Base-by-base conservation (phyloP, 2,888 invertebrate genomes). In the Hypolimnas misippus region DNA sequence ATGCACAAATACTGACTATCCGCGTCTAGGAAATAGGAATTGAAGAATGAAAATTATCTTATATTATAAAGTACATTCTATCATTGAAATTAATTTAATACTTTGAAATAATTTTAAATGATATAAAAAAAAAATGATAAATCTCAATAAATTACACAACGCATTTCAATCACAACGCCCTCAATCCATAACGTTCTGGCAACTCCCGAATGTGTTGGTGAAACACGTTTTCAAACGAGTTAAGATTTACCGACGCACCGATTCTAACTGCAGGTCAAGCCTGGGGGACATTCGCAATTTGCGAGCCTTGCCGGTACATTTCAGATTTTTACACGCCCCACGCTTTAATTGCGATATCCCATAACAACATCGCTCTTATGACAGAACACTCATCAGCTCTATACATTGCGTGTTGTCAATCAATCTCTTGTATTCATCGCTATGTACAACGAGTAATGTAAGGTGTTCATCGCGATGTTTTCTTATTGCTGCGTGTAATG, bases 241-340 rank as follows among this genome's bases (percentile, higher is more conserved):
- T 70, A 73, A 76, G 74, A 75, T 75, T 75, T 75, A 75, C 73
- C 66, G 73, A 73, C 75, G 70, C 70, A 63, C 69, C 70, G 70
- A 73, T 69, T 72, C 73, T 71, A 75, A 75, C 76, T 73, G 73
- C 75, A 71, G 73, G 76, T 73, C 73, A 67, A 68, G 70, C 73
- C 57, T 74, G 70, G 62, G 69, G 76, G 75, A 73, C 73, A 71
- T 73, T 78, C 73, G 72, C 76, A 79, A 78, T 77, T 78, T 79
- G 78, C 74, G 75, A 72, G 72, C 73, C 73, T 72, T 72, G 71
- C 74, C 76, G 74, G 71, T 73, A 77, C 74, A 75, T 78, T 79
- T 76, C 77, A 77, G 77, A 78, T 77, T 79, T 77, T 77, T 77
- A 76, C 77, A 77, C 76, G 73, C 71, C 70, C 70, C 66, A 63